Evolutionary conservation across 2,888 invertebrate genomes (phyloP).

Genomic region (Acrocyrtus sp.): DNA sequence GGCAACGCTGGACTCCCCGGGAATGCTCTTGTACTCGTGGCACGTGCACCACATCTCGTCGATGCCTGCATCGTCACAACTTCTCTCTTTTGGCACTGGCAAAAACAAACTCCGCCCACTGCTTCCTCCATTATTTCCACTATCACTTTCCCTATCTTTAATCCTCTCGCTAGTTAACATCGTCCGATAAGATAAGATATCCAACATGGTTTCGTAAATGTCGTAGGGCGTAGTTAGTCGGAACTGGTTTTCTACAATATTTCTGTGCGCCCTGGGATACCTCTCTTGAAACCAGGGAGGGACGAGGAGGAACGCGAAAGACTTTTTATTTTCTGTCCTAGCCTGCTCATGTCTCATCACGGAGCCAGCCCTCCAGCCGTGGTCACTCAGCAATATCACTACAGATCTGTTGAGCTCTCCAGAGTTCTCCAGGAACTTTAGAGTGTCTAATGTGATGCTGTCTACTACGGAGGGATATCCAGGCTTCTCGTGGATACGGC

Average conservation of each 20-base stretch:
- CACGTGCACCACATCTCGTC: slow-evolving; percentile 48
- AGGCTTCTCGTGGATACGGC: slow-evolving; percentile 5
- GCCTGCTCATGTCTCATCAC: slow-evolving; percentile 66
- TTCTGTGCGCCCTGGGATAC: slow-evolving; percentile 26
- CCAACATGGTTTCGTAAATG: slow-evolving; percentile 35
- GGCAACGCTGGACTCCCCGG: neutral
- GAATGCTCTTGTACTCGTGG: slow-evolving; percentile 5
- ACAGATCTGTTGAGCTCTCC: slow-evolving; percentile 62
- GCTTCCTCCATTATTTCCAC: neutral
- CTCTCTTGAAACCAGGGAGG: slow-evolving; percentile 24
- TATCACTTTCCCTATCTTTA: neutral
- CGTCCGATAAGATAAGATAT: slow-evolving; percentile 35
- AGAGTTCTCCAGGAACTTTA: slow-evolving; percentile 63
- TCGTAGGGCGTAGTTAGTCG: slow-evolving; percentile 43
- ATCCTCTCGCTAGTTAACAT: slow-evolving; percentile 1
- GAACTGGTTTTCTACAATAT: slow-evolving; percentile 29
- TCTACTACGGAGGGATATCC: slow-evolving; percentile 63
- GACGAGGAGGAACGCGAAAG: slow-evolving; percentile 34
- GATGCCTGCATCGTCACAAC: slow-evolving; percentile 33
- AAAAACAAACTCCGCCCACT: slow-evolving; percentile 36
- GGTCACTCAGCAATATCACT: slow-evolving; percentile 66
- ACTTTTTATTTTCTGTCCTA: slow-evolving; percentile 50
- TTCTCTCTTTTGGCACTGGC: slow-evolving; percentile 28
- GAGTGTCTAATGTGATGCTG: slow-evolving; percentile 64
- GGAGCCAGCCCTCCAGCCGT: slow-evolving; percentile 67